Evolutionary conservation across 2,888 invertebrate genomes (phyloP), one percentile per base, ranked within the genome.

Genomic region (Netelia inedita): DNA sequence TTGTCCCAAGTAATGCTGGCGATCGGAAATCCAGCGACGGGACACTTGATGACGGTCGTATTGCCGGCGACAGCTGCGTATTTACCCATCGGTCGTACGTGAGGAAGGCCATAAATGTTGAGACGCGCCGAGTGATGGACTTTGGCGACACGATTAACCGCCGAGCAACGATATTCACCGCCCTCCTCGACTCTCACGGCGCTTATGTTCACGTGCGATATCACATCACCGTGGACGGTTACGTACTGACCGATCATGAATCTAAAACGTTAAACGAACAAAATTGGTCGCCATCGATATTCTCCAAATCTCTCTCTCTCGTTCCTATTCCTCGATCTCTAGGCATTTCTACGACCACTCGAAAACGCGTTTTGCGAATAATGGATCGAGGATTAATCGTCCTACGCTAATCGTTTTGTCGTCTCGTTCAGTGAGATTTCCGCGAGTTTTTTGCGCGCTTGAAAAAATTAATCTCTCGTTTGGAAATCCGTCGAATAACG

Each of bases 231-330:
- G 94, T 98, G 98, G 61, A 98, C 96, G 21, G 98, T 98, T 87
- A 98, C 98, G 94, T 98, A 98, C 94, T 98, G 98, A 46, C 98
- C 98, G 82, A 98, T 98, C 91, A 98, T 96, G 94, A 98, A 98
- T 91, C 98, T 97, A 91, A 43, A 71, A 41, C 35, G 61, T 61
- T 46, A 68, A 11, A 68, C 6, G 46, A 28, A n/a, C 16, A 55
- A 55, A 55, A 8, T 9, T 0, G 14, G 9, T 55, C 35, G 6
- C 21, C n/a, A 14, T 50, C 50, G 50, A 50, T 50, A 50, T 50
- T 10, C 11, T 41, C 1, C 1, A 16, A 1, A 46, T 2, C 3
- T 14, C 46, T 46, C 46, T 46, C 46, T 3, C 3, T 14, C 46
- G n/a, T n/a, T 14, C 3, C 14, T n/a, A 11, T 2, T 14, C 53